Evolutionary conservation across 2,797 vertebrate species (phyloP), one percentile per base, ranked within the genome.

Genomic region (Microchirus variegatus): DNA sequence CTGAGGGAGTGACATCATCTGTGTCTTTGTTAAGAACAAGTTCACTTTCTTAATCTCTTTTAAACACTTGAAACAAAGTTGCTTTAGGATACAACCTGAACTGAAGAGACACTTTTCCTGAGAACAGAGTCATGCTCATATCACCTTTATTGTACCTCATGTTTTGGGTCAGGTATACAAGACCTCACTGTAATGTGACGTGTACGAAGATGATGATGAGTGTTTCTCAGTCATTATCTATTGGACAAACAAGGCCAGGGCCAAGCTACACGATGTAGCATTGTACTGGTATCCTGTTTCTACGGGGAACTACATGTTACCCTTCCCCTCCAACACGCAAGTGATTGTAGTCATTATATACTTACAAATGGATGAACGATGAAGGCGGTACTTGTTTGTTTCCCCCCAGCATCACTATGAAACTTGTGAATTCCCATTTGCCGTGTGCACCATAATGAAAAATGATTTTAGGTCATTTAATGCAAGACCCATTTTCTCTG

Each of bases 1-100:
- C 60, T 45, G 75, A 70, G 53, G 60, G 38, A 56, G 80, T 90
- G 84, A 88, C 82, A 78, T 89, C 83, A 90, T 81, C 72, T 57
- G 67, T 47, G 60, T 78, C 14, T 54, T 63, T 65, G 56, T 71
- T 49, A 40, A 17, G 55, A 86, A 81, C 60, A 75, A 68, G 72
- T 56, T 82, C 78, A 63, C 53, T 70, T 67, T 77, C 46, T 64
- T 66, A 59, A 81, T 67, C 45, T 41, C 50, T 75, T 67, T 41
- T n/a, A n/a, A 59, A 68, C 26, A 46, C 61, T 66, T 26, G 4
- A 70, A 57, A 56, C 59, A 38, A 57, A 74, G 62, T 48, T 53
- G 47, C 26, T 67, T 67, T 49, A 41, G 31, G 40, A 45, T 14
- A 6, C 16, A 42, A 17, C 9, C 9, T 31, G 41, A 36, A 54